Percentiles rank a stretch among this genome's conserved stretches.
phyloP scores from a whole-genome alignment of 92 coral and sea anemone genomes.

The Pocillopora grandis region DNA sequence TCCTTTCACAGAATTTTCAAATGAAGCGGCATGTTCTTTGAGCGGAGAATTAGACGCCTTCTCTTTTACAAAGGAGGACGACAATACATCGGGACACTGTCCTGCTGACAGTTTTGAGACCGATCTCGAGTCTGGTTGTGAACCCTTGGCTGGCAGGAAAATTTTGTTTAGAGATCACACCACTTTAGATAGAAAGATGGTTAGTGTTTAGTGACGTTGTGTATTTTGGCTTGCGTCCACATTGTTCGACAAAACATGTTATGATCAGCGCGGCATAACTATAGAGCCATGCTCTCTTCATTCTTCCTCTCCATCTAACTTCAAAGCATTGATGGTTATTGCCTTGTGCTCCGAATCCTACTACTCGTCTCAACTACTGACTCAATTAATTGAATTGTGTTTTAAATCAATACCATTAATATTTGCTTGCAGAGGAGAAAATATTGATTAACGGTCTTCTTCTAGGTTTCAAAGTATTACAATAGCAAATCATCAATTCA shows the following conservation, averaged over 20 bases:
- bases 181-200: constrained; percentile 21
- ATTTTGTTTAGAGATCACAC: constrained; percentile 27
- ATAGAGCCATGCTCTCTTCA: neutral
- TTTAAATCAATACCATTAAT: neutral
- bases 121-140: neutral
- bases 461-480: constrained; percentile 20
- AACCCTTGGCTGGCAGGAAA: neutral
- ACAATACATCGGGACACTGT: neutral
- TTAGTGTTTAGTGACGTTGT: neutral
- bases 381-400: neutral
- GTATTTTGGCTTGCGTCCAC: neutral
- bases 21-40: neutral
- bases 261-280: neutral
- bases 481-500: neutral
- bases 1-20: neutral
- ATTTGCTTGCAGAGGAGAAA: neutral
- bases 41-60: neutral
- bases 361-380: too few species aligned
- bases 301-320: neutral
- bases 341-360: too few species aligned
- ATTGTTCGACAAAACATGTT: neutral
- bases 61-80: neutral
- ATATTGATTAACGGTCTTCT: neutral
- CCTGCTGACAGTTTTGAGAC: neutral
- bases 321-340: too few species aligned